Evolutionary conservation across 2,797 vertebrate genomes (phyloP).

Genomic region (Hylomyscus alleni): DNA sequence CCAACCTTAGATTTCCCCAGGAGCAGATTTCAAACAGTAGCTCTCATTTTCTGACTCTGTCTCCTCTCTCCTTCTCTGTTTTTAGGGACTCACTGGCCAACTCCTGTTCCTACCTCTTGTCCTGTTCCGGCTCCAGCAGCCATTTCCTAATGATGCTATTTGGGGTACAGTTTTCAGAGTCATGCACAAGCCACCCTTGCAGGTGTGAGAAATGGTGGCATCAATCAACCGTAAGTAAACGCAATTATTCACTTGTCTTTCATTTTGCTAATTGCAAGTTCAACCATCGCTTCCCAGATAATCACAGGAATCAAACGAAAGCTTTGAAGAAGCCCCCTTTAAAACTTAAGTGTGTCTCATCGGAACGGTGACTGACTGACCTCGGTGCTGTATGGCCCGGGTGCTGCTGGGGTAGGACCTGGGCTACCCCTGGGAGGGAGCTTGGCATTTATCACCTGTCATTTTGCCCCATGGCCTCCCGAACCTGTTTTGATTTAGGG

Average conservation of each 20-base stretch:
- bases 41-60: neutral
- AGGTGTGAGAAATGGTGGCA: conserved; percentile 78
- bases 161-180: conserved; percentile 71
- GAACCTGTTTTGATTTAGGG: neutral
- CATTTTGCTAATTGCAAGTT: conserved; percentile 80
- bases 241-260: conserved; percentile 82
- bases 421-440: neutral
- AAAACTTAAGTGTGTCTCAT: conserved; percentile 23
- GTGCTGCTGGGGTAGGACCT: neutral
- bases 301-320: conserved; percentile 68
- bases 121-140: neutral
- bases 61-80: neutral
- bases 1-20: neutral
- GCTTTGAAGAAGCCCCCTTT: conserved; percentile 77
- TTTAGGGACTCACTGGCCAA: neutral
- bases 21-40: neutral
- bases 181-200: neutral
- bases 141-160: conserved; percentile 35
- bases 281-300: conserved; percentile 71
- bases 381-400: neutral
- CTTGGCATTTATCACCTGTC: neutral
- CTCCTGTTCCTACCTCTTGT: neutral
- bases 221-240: conserved; percentile 74
- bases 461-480: neutral
- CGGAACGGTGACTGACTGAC: conserved; percentile 1